Evolutionary conservation across 2,888 invertebrate genomes (phyloP), one percentile per base, ranked within the genome.

Genomic region (Chaetogeoica ovagalla): DNA sequence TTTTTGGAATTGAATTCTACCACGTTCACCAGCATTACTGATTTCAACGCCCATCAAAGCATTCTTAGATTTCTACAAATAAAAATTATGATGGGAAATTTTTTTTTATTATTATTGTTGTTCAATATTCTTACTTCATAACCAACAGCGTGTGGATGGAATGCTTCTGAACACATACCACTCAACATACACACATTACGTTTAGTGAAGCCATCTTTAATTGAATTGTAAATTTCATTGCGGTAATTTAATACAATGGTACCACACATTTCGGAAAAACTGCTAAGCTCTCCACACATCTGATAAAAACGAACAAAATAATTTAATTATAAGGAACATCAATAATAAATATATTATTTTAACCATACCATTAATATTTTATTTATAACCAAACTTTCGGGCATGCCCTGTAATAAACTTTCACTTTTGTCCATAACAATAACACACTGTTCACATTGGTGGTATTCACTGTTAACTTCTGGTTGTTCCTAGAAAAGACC

Each of bases 191-290:
- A 95, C 73, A 94, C 87, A 82, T 90, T 90, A 23, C 89, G 86
- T 0, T 92, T 86, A 39, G 90, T 89, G 66, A 94, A 87, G 84
- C 91, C 89, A 69, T 89, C 86, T 84, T 89, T 87, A 83, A 76
- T 90, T 90, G 9, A 87, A 2, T 87, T 86, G 83, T 93, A 90
- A 81, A 95, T 91, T 68, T 90, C 89, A 84, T 91, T 90, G 87
- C 93, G 93, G 86, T 95, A 90, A 30, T 90, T 90, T 82, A 93
- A 87, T 52, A 93, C 89, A 19, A 92, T 89, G 85, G 91, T 91
- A 65, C 92, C 90, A 85, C 96, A 96, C 13, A 91, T 91, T 86
- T 95, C 95, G 0, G 94, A 92, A 66, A 92, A 90, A 5, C 92
- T 92, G 73, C 91, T 90, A 85, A 92, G 86, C 81, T 89, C 87